Conservation (phyloP, 2,113 vertebrate genomes). For the Callocephalon fimbriatum region DNA sequence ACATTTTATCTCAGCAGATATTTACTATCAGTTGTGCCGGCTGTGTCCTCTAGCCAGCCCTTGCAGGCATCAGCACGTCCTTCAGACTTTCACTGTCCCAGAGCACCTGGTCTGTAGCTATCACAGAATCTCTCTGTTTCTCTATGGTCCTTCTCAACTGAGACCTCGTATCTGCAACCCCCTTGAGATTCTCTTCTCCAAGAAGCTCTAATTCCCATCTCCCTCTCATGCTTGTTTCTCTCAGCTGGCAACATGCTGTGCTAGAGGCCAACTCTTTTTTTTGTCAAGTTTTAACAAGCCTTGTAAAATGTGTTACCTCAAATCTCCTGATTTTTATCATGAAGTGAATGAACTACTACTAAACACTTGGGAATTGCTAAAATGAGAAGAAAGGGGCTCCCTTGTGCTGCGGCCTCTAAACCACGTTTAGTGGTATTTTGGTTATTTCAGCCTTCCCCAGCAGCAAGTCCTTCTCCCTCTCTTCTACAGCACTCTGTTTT, state of each 20-base stretch:
- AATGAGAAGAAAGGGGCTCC: background rate
- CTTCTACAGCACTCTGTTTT: background rate
- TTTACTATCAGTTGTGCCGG: conserved; percentile 50
- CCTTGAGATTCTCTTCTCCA: conserved; percentile 53
- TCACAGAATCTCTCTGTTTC: conserved; percentile 20
- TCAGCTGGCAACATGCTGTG: conserved; percentile 40
- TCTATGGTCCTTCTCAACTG: background rate
- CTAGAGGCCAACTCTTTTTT: conserved; percentile 51
- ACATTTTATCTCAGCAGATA: conserved; percentile 48
- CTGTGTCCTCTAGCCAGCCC: conserved; percentile 34
- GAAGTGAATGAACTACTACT: conserved; percentile 61
- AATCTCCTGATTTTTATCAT: conserved; percentile 66
- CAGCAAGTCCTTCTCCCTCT: background rate
- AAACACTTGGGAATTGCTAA: conserved; percentile 9
- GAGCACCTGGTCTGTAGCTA: background rate
- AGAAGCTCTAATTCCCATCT: conserved; percentile 61
- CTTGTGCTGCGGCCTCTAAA: background rate
- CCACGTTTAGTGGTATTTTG: background rate
- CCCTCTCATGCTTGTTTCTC: conserved; percentile 57
- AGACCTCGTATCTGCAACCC: background rate
- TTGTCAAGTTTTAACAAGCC: conserved; percentile 62
- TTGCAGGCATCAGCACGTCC: conserved; percentile 8
- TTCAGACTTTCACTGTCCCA: conserved; percentile 25
- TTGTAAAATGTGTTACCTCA: conserved; percentile 60
- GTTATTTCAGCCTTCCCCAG: background rate